A percentile compares a stretch with the other conserved stretches of the same genome.
phyloP scores from a whole-genome alignment of 2,888 invertebrate species.

The Elegia similella region DNA sequence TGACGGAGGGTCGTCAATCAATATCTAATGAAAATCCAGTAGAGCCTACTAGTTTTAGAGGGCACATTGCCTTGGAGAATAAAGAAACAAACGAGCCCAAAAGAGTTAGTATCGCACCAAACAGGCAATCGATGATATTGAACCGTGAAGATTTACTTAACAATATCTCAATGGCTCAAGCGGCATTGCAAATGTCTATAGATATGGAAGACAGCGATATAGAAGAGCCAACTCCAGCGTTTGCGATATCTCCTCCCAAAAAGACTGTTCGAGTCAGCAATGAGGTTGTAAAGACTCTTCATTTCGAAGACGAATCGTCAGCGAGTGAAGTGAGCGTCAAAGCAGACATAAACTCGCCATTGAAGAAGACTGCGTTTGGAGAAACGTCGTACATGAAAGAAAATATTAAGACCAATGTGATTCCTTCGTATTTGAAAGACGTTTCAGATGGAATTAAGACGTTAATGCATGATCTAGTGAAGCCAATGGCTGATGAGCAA shows the following conservation, averaged over 20 bases:
- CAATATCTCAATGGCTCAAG: slow-evolving; percentile 62
- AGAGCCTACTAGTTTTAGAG: slow-evolving; percentile 20
- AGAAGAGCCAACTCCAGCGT: slow-evolving; percentile 34
- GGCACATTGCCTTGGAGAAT: slow-evolving; percentile 28
- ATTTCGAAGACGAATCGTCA: slow-evolving; percentile 59
- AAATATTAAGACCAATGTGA: slow-evolving; percentile 48
- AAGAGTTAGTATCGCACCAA: slow-evolving; percentile 40
- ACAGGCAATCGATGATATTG: slow-evolving; percentile 44
- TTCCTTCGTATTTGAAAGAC: slow-evolving; percentile 56
- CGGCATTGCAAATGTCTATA: slow-evolving; percentile 48
- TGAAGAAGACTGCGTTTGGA: slow-evolving; percentile 56
- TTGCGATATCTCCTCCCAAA: slow-evolving; percentile 21
- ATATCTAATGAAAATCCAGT: slow-evolving; percentile 27
- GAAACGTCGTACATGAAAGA: slow-evolving; percentile 51
- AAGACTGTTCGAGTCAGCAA: slow-evolving; percentile 41
- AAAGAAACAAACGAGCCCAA: slow-evolving; percentile 32
- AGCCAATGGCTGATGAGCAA: slow-evolving; percentile 52
- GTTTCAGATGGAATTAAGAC: slow-evolving; percentile 59
- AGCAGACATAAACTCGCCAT: slow-evolving; percentile 38
- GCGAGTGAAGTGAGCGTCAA: slow-evolving; percentile 35
- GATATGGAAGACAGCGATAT: slow-evolving; percentile 43
- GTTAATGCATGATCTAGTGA: slow-evolving; percentile 64
- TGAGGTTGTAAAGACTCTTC: slow-evolving; percentile 64
- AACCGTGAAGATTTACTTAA: slow-evolving; percentile 55
- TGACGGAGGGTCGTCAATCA: slow-evolving; percentile 44